Percentiles rank a stretch among this genome's conserved stretches.
Evolutionary conservation across 1,140 invertebrate genomes (phyloP).

Genomic region (Pseudomyrmex flavicornis): DNA sequence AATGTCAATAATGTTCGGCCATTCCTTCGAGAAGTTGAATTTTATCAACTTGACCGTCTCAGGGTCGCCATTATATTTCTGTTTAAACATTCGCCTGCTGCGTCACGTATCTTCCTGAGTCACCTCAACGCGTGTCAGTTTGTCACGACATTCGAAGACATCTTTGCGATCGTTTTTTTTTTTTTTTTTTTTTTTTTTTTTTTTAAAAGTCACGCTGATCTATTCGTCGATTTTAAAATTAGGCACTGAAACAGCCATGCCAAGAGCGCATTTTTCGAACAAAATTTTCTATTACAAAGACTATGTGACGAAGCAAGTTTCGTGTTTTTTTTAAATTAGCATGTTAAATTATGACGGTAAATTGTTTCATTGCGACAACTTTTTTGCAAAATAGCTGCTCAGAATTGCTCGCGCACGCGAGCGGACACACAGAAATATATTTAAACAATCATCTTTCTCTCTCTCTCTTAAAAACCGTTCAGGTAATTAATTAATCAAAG

Average conservation of each 20-base stretch:
- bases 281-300: not conserved
- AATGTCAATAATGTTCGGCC: constrained; percentile 25
- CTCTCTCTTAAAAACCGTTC: not conserved
- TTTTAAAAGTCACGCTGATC: not conserved
- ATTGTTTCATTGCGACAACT: not conserved
- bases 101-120: constrained; percentile 76
- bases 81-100: constrained; percentile 74
- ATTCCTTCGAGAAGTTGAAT: constrained; percentile 62
- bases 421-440: too few relatives aligned
- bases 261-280: too few relatives aligned
- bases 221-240: not conserved
- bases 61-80: constrained; percentile 75
- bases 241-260: too few relatives aligned
- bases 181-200: not conserved
- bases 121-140: constrained; percentile 66
- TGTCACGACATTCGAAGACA: constrained; percentile 38
- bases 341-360: not conserved
- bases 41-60: constrained; percentile 71
- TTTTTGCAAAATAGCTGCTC: not conserved
- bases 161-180: constrained; percentile 5
- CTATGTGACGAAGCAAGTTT: not conserved
- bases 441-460: too few relatives aligned
- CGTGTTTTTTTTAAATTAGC: not conserved
- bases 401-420: too few relatives aligned
- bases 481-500: constrained; percentile 33